phyloP scores from a whole-genome alignment of 2,888 invertebrate genomes.

The Salpingus planirostris region DNA sequence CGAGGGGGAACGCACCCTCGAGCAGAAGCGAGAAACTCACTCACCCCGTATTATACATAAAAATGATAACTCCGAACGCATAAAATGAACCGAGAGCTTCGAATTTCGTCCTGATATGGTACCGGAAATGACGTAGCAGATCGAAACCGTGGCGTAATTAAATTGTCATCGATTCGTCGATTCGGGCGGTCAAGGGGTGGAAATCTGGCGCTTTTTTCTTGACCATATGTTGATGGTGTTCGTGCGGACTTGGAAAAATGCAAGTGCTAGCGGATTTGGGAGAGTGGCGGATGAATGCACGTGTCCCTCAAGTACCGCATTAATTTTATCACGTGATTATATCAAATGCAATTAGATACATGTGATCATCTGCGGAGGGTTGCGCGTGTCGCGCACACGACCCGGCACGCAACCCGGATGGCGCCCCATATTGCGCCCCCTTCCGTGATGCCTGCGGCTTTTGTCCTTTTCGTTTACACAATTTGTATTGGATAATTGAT shows the following conservation, averaged over 20 bases:
- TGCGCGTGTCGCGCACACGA: conserved; percentile 20
- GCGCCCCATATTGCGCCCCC: conserved; percentile 10
- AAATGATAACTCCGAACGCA: not conserved
- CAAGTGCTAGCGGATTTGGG: too few relatives aligned
- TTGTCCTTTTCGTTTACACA: conserved; percentile 16
- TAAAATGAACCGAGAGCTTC: conserved; percentile 2
- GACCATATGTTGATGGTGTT: too few relatives aligned
- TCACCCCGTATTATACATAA: too few relatives aligned
- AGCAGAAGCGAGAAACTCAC: too few relatives aligned
- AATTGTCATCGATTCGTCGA: too few relatives aligned
- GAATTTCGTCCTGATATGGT: too few relatives aligned
- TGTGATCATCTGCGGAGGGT: conserved; percentile 26
- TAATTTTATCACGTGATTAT: conserved; percentile 40
- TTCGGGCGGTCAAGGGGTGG: too few relatives aligned
- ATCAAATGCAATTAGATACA: conserved; percentile 37
- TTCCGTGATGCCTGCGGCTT: conserved; percentile 16
- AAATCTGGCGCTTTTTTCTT: too few relatives aligned
- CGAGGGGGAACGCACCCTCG: too few relatives aligned
- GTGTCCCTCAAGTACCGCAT: conserved; percentile 37
- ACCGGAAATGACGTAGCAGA: too few relatives aligned
- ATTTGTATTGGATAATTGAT: conserved; percentile 16
- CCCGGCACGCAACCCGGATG: not conserved
- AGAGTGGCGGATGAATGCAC: conserved; percentile 23
- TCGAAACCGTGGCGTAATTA: too few relatives aligned
- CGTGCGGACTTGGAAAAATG: too few relatives aligned